These are phyloP conservation scores for Aphidius colemani DNA, from an alignment of 2,888 invertebrate species.

Conservation along the genomic window DNA sequence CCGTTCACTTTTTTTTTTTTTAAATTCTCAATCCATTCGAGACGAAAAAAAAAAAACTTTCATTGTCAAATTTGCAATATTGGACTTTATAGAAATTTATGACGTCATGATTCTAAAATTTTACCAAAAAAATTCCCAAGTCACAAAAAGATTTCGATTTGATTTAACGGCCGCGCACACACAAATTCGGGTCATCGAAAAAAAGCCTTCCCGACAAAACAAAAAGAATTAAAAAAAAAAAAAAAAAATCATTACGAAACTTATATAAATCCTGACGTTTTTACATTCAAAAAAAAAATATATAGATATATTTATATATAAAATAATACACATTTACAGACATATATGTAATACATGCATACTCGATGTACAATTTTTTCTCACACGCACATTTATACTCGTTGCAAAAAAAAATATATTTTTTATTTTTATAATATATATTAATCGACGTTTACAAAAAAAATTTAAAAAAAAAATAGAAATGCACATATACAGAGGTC, in stretches of 20 bases:
- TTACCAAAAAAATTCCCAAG: neutral
- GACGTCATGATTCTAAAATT: neutral
- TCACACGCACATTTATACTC: too few relatives aligned
- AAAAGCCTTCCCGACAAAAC: neutral
- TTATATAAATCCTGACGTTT: constrained; percentile 18
- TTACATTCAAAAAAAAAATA: constrained; percentile 19
- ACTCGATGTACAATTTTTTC: too few relatives aligned
- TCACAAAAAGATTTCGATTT: constrained; percentile 3
- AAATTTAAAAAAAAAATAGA: neutral
- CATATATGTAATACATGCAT: constrained; percentile 17
- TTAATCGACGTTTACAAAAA: neutral
- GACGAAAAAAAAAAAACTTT: neutral
- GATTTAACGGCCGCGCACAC: constrained; percentile 12
- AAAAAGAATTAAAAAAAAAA: constrained; percentile 1
- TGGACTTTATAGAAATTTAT: constrained; percentile 1
- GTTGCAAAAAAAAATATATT: too few relatives aligned
- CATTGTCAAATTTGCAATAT: neutral
- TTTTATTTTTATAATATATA: neutral
- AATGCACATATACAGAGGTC: constrained; percentile 32
- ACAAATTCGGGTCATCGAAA: constrained; percentile 15
- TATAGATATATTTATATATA: constrained; percentile 32
- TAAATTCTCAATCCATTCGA: neutral
- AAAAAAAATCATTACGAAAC: constrained; percentile 3
- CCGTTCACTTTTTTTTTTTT: neutral
- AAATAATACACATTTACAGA: constrained; percentile 26